Evolutionary conservation across 1,140 invertebrate genomes (phyloP).

Genomic region (Cardiocondyla obscurior): DNA sequence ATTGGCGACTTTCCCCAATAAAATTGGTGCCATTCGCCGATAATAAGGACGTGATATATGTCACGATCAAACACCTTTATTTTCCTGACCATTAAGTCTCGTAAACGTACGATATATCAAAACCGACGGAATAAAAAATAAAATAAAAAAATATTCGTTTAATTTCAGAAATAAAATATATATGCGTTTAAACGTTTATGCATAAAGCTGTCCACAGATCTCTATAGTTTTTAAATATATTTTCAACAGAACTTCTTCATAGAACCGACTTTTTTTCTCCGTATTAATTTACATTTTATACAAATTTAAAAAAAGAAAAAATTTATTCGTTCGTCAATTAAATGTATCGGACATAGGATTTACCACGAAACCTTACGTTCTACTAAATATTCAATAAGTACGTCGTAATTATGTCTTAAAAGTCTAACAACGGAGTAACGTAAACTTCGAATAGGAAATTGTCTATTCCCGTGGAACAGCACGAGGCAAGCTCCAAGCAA

Average conservation of each 20-base stretch:
- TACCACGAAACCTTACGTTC: too few species aligned
- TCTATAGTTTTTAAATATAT: too few species aligned
- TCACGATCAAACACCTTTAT: constrained; percentile 48
- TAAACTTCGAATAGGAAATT: background rate
- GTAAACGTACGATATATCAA: background rate
- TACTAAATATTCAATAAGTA: too few species aligned
- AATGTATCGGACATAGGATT: too few species aligned
- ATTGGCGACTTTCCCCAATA: constrained; percentile 56
- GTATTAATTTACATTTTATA: too few species aligned
- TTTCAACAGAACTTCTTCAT: too few species aligned
- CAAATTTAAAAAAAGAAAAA: too few species aligned
- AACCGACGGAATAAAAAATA: background rate
- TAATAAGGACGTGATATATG: constrained; percentile 63
- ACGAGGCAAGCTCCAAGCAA: background rate
- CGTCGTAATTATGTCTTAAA: background rate
- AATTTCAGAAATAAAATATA: background rate
- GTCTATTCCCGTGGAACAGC: background rate
- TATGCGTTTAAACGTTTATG: too few species aligned
- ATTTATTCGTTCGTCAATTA: too few species aligned
- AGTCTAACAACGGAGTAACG: background rate
- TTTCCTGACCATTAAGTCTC: constrained; percentile 12
- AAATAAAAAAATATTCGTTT: background rate
- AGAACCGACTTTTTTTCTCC: too few species aligned
- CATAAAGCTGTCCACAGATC: too few species aligned
- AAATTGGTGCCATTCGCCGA: constrained; percentile 19